Percentiles rank a stretch among this genome's conserved stretches.
phyloP scores from a whole-genome alignment of 2,797 vertebrate genomes.

The Tenualosa thibaudeaui region DNA sequence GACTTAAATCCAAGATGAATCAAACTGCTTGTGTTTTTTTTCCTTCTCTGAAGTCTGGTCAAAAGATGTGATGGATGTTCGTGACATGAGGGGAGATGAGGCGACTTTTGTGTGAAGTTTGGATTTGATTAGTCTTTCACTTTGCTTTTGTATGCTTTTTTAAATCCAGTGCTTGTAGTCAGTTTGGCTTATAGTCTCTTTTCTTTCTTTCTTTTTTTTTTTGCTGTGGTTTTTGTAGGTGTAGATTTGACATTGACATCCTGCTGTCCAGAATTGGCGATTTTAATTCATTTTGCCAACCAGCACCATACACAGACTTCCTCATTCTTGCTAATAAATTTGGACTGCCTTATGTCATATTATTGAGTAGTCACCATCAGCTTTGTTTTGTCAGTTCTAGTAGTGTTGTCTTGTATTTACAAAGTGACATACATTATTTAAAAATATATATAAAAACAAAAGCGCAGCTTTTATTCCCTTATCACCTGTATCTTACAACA shows the following conservation, averaged over 20 bases:
- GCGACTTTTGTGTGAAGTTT: neutral
- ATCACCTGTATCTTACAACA: neutral
- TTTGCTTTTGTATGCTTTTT: conserved; percentile 5
- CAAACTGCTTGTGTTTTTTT: neutral
- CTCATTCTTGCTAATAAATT: neutral
- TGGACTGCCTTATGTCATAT: neutral
- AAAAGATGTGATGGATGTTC: neutral
- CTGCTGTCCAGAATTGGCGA: neutral
- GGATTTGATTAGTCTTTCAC: neutral
- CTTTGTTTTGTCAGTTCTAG: neutral
- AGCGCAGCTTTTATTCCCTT: neutral
- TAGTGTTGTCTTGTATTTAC: neutral
- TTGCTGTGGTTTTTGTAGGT: neutral
- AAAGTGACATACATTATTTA: neutral
- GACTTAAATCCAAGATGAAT: neutral
- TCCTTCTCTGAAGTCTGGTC: neutral
- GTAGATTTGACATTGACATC: neutral
- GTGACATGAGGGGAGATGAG: neutral
- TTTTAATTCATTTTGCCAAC: neutral
- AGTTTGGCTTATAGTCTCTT: neutral
- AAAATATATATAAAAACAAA: neutral
- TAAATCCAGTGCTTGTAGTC: neutral
- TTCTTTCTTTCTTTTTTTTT: neutral
- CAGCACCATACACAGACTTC: neutral
- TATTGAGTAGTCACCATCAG: neutral